These are phyloP conservation scores for Cariama cristata DNA, from an alignment of 2,113 vertebrate genomes.

Conservation along the genomic window DNA sequence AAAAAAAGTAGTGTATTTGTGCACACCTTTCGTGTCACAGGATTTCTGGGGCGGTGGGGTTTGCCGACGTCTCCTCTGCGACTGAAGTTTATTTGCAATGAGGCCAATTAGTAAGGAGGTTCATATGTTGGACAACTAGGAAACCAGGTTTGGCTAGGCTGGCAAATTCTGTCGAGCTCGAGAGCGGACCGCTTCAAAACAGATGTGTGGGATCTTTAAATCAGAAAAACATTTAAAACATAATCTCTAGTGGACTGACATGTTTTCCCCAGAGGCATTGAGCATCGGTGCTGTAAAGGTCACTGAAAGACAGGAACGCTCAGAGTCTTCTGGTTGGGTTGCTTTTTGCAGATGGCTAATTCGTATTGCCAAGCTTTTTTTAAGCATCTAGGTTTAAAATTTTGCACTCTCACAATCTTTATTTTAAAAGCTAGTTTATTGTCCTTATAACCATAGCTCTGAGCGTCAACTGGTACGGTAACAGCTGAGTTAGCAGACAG, in stretches of 20 bases:
- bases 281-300: not conserved
- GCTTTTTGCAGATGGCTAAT: not conserved
- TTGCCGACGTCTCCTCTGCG: fast-evolving
- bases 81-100: fast-evolving
- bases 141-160: not conserved
- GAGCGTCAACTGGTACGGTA: not conserved
- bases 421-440: not conserved
- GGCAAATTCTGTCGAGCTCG: not conserved
- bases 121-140: fast-evolving
- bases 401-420: not conserved
- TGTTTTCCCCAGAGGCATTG: not conserved
- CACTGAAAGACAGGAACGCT: not conserved
- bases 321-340: not conserved
- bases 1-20: fast-evolving
- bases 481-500: not conserved
- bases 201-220: not conserved
- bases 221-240: not conserved
- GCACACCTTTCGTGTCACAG: too few relatives aligned
- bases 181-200: not conserved
- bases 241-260: not conserved
- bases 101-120: too few relatives aligned
- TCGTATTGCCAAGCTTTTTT: not conserved
- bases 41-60: not conserved
- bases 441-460: fast-evolving
- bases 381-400: not conserved